Evolutionary conservation across 2,113 vertebrate species (phyloP), one percentile per base, ranked within the genome.

Genomic region (Oophaga pumilio): DNA sequence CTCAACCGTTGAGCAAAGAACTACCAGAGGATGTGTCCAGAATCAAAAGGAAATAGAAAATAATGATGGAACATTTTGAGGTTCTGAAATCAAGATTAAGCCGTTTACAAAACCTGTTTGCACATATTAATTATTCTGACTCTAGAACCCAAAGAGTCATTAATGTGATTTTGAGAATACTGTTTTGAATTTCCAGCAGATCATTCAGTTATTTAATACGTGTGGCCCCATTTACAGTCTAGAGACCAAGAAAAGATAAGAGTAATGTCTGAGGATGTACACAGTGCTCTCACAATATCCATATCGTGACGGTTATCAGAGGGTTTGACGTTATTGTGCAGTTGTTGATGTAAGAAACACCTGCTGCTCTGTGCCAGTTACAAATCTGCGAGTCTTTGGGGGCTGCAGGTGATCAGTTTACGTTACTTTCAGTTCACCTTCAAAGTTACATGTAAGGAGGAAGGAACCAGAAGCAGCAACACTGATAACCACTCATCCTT

Each of bases 321-420:
- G 66, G 85, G n/a, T 82, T 82, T 59, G 33, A 85, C 53, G 60
- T 86, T 28, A 11, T 15, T 52, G 66, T 64, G 73, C 20, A 57
- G 50, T 43, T n/a, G 52, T 49, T 81, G 71, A 82, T 71, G 74
- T 81, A 73, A 81, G 85, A 81, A 60, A 74, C 85, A 87, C 78
- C 85, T 87, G 85, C 78, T 82, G 12, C 43, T 33, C 9, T 73
- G 62, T 87, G 78, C 73, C 85, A 62, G 85, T 82, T 81, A 69
- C 56, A 56, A 52, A 52, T 74, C n/a, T 57, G 50, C 28, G 10
- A 56, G 24, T 57, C 56, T 15, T 28, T 12, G 12, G 26, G 18
- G 53, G 85, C 33, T 81, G 53, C 85, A 82, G 78, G 68, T 82
- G 77, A 87, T n/a, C 77, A 82, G 56, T 71, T 59, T 60, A 28